Evolutionary conservation across 2,888 invertebrate species (phyloP), one percentile per base, ranked within the genome.

Genomic region (Philereme vetulata): DNA sequence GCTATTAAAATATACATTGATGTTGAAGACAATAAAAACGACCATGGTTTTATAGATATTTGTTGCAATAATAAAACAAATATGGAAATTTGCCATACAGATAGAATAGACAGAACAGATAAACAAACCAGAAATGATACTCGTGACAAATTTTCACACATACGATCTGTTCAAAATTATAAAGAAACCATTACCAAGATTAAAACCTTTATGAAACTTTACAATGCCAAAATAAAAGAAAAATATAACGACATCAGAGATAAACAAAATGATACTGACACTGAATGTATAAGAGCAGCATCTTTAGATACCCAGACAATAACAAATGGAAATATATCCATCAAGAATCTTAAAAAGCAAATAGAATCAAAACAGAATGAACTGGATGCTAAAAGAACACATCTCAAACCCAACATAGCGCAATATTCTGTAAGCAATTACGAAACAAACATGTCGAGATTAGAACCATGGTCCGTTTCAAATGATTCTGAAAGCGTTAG

Each of bases 1-100:
- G 71, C 78, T 7, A 70, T 86, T 5, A 90, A 87, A 76, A 72
- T 91, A 52, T 91, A 89, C 55, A 74, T 86, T 11, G 81, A 88
- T 66, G 69, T 84, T 3, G 67, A 71, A n/a, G 72, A 74, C 36
- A 60, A 65, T 46, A 64, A 64, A 10, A 72, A 78, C 43, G 69
- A 81, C 45, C 64, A 68, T 8, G 76, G 84, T 63, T 80, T 82
- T 49, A 77, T 75, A 9, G 66, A 70, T 50, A 71, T 74, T 11
- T 88, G 86, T 66, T 87, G 87, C 64, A 58, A 65, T 6, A 72
- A 73, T 42, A 60, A 66, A 7, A 71, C 59, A 38, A 42, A 62
- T 21, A 44, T 35, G 53, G 10, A 59, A 45, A 38, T 72, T 47
- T 81, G 80, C 63, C 60, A 67, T 33, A 63, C 49, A 36, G 53